These are phyloP conservation scores for Eristalis intricaria DNA, from an alignment of 2,888 invertebrate species.

Conservation along the genomic window DNA sequence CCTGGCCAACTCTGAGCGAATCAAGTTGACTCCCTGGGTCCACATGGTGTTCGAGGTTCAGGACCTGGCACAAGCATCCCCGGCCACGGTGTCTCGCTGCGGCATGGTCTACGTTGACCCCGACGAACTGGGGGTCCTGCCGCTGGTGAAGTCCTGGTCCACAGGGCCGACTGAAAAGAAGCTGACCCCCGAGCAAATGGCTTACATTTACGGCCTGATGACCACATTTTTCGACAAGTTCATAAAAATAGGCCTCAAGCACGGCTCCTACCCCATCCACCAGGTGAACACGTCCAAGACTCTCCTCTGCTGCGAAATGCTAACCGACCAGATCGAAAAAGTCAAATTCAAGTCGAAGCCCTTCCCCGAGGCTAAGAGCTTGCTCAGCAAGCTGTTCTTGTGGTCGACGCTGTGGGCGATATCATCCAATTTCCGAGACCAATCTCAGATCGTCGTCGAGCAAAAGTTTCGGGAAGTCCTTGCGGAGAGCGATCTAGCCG, in stretches of 20 bases:
- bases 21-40: conserved; percentile 93
- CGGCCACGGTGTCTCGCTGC: conserved; percentile 91
- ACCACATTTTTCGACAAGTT: conserved; percentile 85
- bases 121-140: conserved; percentile 90
- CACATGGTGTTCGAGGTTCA: conserved; percentile 95
- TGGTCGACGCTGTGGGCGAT: conserved; percentile 93
- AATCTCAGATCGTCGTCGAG: conserved; percentile 87
- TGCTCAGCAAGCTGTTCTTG: conserved; percentile 89
- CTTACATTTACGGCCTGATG: conserved; percentile 87
- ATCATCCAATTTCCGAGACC: conserved; percentile 91
- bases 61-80: conserved; percentile 94
- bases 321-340: conserved; percentile 87
- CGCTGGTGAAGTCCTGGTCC: conserved; percentile 90
- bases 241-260: conserved; percentile 85
- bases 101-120: conserved; percentile 97
- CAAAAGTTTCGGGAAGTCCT: conserved; percentile 85
- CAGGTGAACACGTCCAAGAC: conserved; percentile 94
- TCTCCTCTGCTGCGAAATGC: conserved; percentile 87
- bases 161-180: conserved; percentile 82
- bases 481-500: conserved; percentile 78
- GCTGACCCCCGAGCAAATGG: conserved; percentile 83
- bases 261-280: conserved; percentile 87
- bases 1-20: conserved; percentile 94
- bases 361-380: conserved; percentile 83
- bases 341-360: conserved; percentile 82